A percentile compares a stretch with the other conserved stretches of the same genome.
These are phyloP conservation scores for Poecile montanus DNA, from an alignment of 2,797 vertebrate species.

Conservation along the genomic window DNA sequence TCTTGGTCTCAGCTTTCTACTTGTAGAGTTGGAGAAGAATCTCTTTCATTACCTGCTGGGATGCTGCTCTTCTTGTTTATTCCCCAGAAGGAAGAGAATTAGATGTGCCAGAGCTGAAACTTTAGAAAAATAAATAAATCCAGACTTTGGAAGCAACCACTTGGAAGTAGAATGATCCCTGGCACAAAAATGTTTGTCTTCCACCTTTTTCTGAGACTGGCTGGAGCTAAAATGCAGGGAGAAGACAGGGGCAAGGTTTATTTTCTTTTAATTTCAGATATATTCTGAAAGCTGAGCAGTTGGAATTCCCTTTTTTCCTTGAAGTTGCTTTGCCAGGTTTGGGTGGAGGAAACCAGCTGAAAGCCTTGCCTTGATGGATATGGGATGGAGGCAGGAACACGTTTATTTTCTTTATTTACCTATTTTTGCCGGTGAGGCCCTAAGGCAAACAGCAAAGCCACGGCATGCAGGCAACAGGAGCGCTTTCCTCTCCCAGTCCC, in stretches of 20 bases:
- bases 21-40: neutral
- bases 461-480: neutral
- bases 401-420: neutral
- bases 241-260: neutral
- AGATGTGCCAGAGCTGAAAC: neutral
- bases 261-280: neutral
- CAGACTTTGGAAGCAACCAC: neutral
- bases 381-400: neutral
- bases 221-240: neutral
- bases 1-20: neutral
- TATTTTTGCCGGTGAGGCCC: neutral
- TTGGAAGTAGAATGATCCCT: neutral
- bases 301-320: neutral
- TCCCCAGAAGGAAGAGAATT: neutral
- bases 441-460: neutral
- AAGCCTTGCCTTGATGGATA: neutral
- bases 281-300: fast-evolving
- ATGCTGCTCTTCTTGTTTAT: slow-evolving; percentile 2
- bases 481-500: neutral
- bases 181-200: neutral
- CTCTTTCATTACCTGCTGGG: neutral
- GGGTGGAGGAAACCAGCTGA: neutral
- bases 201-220: neutral
- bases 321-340: neutral
- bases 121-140: neutral